A percentile compares a stretch with the other conserved stretches of the same genome.
Evolutionary conservation across 1,140 invertebrate species (phyloP).

Genomic region (Pogonus chalceus): DNA sequence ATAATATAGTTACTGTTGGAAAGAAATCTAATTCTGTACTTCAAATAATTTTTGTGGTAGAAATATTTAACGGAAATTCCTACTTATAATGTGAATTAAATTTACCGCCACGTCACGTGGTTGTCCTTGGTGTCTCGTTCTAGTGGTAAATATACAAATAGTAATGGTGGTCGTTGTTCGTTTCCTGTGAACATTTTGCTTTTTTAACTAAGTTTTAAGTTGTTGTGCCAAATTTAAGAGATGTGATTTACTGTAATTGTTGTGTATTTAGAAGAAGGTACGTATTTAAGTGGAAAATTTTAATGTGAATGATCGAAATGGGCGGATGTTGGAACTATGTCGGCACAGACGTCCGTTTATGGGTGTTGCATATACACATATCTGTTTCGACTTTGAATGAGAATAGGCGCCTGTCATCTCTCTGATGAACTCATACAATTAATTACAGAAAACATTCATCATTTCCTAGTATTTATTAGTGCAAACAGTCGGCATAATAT

Average conservation of each 20-base stretch:
- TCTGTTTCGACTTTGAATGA: neutral
- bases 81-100: conserved; percentile 1
- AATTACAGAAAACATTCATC: conserved; percentile 21
- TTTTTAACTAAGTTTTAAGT: conserved; percentile 6
- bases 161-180: conserved; percentile 4
- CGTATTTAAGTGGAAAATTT: neutral
- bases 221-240: neutral
- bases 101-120: conserved; percentile 5
- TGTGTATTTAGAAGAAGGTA: conserved; percentile 5
- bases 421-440: conserved; percentile 18
- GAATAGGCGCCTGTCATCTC: neutral
- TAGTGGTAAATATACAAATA: conserved; percentile 9
- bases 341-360: conserved; percentile 2
- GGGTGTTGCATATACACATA: conserved; percentile 4
- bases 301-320: neutral
- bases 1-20: too few relatives aligned
- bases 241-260: conserved; percentile 2
- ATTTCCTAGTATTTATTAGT: neutral
- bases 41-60: too few relatives aligned
- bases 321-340: conserved; percentile 6
- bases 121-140: neutral
- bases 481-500: neutral
- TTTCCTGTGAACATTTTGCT: conserved; percentile 9
- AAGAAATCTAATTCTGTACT: too few relatives aligned
- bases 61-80: neutral